Evolutionary conservation across 2,113 vertebrate species (phyloP).

Genomic region (Melanerpes formicivorus): DNA sequence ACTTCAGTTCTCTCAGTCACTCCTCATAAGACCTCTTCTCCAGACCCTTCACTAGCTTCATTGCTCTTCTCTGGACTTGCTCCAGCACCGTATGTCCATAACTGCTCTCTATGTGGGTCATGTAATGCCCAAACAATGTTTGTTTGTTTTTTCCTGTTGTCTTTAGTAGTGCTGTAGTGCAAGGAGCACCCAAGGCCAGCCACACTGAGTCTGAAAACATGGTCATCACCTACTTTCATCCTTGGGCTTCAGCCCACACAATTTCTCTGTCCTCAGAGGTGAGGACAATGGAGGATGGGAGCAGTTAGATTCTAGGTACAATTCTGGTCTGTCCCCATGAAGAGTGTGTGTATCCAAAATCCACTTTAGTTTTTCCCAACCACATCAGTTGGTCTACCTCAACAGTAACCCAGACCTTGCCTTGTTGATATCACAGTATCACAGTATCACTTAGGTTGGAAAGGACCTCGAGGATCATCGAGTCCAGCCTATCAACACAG

Average conservation of each 20-base stretch:
- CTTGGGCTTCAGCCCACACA: not conserved
- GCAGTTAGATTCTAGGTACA: not conserved
- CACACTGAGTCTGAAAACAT: not conserved
- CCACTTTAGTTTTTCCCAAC: not conserved
- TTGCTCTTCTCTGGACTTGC: not conserved
- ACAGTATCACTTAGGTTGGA: too few relatives aligned
- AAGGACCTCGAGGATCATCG: too few relatives aligned
- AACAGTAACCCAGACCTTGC: not conserved
- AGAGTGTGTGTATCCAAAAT: not conserved
- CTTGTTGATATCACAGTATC: not conserved
- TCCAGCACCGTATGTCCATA: not conserved
- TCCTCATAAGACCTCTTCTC: too few relatives aligned
- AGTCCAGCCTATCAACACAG: too few relatives aligned
- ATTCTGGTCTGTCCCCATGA: not conserved
- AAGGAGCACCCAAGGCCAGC: not conserved
- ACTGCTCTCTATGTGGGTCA: not conserved
- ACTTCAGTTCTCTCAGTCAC: too few relatives aligned
- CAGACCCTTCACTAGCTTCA: too few relatives aligned
- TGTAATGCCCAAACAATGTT: not conserved
- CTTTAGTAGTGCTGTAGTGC: not conserved
- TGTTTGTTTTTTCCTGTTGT: too few relatives aligned
- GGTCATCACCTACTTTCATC: accelerated
- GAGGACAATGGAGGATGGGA: not conserved
- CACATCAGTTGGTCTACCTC: not conserved
- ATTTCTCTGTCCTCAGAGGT: not conserved